These are phyloP conservation scores for Cephus spinipes DNA, from an alignment of 2,888 invertebrate species.

Conservation along the genomic window DNA sequence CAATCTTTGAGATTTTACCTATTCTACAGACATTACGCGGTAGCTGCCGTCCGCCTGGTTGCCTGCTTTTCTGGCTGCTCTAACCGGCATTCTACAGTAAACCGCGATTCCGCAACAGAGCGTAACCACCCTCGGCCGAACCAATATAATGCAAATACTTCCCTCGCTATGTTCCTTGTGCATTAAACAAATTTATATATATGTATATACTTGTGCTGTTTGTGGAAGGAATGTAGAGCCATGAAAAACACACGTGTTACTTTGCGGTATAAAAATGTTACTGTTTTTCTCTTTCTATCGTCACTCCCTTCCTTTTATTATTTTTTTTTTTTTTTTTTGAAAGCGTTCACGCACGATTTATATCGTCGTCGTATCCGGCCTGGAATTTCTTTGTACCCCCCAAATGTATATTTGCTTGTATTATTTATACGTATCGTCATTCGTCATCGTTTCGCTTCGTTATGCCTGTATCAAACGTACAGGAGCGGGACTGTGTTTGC, in stretches of 20 bases:
- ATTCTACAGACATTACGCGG: neutral
- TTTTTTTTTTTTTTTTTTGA: no score
- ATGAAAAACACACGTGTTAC: neutral
- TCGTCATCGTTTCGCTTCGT: neutral
- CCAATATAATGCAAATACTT: slow-evolving; percentile 48
- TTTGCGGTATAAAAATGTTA: neutral
- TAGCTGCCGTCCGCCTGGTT: slow-evolving; percentile 11
- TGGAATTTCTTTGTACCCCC: neutral
- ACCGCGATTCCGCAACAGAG: slow-evolving; percentile 42
- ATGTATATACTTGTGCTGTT: neutral
- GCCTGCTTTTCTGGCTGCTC: neutral
- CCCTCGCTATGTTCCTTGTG: slow-evolving; percentile 33
- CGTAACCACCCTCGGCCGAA: slow-evolving; percentile 32
- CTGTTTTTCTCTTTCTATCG: no score
- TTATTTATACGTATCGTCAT: neutral
- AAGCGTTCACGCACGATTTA: neutral
- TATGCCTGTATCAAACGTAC: neutral
- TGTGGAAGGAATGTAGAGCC: neutral
- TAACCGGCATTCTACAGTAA: slow-evolving; percentile 30
- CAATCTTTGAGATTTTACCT: neutral
- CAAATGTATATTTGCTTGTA: neutral
- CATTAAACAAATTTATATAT: slow-evolving; percentile 40
- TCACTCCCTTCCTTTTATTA: no score
- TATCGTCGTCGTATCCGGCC: neutral
- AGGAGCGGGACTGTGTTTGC: neutral